Evolutionary conservation across 2,797 vertebrate species (phyloP), one percentile per base, ranked within the genome.

Genomic region (Schizopygopsis pylzovi): DNA sequence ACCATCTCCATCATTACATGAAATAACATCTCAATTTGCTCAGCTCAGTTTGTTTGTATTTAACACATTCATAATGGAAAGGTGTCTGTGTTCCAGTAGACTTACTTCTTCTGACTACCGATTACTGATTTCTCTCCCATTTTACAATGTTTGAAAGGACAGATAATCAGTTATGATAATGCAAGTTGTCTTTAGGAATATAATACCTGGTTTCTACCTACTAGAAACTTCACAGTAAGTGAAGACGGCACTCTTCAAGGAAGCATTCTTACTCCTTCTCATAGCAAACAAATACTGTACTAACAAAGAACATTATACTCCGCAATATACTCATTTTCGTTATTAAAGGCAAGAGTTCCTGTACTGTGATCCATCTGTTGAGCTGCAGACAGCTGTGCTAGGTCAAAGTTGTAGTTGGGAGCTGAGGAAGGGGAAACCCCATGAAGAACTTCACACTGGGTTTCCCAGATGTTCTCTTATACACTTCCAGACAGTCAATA

Each of bases 401-500:
- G 15, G 49, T 83, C 43, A 65, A 67, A 83, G 59, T 49, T 49
- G 22, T 15, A 77, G 6, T 6, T 45, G 11, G 73, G 37, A 84
- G 63, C 61, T 43, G n/a, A 78, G 61, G 33, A 84, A 33, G n/a
- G n/a, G 73, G 63, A 84, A 84, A 43, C 56, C 83, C 83, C 37
- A 56, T 15, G 6, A 45, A 78, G 45, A 84, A 84, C 61, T 68
- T 78, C 37, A 68, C n/a, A 84, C 10, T 78, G 83, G 83, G 73
- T 68, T 84, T 84, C 73, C 83, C 83, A 22, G 83, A 43, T 73
- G 16, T 77, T 78, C 47, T 10, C 63, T 56, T 20, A 39, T 20
- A 5, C 16, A 43, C 61, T 68, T 77, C 47, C 43, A 52, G 41
- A 41, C 41, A 41, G 72, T 47, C 59, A 45, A 79, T 65, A 52